These are phyloP conservation scores for Ormyrus thymus DNA, from an alignment of 2,888 invertebrate genomes.

Conservation along the genomic window DNA sequence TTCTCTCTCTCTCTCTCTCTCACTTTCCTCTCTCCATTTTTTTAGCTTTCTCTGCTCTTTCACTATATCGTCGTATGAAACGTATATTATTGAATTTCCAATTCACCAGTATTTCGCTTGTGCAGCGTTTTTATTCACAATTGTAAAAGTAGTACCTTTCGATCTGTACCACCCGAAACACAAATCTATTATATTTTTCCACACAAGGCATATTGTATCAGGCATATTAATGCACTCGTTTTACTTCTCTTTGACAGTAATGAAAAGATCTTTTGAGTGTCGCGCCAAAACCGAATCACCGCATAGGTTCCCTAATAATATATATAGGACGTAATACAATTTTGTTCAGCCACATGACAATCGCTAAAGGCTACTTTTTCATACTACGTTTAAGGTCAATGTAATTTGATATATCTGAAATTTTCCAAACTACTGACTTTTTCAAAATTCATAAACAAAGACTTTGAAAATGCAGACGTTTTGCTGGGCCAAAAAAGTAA, in stretches of 20 bases:
- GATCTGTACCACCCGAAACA: conserved; percentile 59
- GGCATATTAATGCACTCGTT: not conserved
- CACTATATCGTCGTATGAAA: conserved; percentile 68
- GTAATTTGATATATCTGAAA: too few species aligned
- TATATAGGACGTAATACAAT: too few species aligned
- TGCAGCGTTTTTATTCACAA: conserved; percentile 74
- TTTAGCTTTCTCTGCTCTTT: conserved; percentile 45
- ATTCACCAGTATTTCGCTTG: conserved; percentile 72
- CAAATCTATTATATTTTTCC: conserved; percentile 39
- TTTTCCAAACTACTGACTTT: too few species aligned
- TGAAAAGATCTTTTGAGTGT: conserved; percentile 11
- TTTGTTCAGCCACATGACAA: too few species aligned
- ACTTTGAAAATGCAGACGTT: too few species aligned
- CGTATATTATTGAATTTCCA: conserved; percentile 58
- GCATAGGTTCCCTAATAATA: not conserved
- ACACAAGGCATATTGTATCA: conserved; percentile 50
- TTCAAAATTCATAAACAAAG: too few species aligned
- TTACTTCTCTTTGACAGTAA: not conserved
- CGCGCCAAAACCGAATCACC: conserved; percentile 7
- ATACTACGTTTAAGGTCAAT: too few species aligned
- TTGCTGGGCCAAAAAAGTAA: too few species aligned
- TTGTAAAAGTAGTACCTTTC: conserved; percentile 73
- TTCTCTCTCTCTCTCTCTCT: conserved; percentile 49
- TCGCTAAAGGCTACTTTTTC: too few species aligned
- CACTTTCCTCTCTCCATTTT: conserved; percentile 47